Conservation (phyloP, 2,113 vertebrate genomes). For the Cheirogaleus medius region DNA sequence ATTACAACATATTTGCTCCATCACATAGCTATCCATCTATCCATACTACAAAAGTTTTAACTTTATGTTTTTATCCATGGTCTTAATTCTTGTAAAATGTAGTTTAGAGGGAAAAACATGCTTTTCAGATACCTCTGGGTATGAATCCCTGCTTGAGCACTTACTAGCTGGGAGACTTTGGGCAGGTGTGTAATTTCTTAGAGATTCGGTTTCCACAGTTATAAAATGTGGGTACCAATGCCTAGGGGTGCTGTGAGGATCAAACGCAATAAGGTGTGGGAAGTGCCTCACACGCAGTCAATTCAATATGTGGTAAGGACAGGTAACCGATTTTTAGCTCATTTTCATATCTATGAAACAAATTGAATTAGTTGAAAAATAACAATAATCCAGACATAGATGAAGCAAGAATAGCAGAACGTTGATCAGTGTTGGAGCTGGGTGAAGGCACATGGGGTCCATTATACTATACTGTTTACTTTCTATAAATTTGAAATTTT, state of each 20-base stretch:
- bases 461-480: neutral
- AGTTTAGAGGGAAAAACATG: neutral
- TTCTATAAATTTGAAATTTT: neutral
- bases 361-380: neutral
- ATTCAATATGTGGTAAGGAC: neutral
- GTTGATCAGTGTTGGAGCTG: neutral
- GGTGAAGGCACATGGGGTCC: neutral
- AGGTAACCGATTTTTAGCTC: neutral
- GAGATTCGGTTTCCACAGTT: neutral
- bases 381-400: neutral
- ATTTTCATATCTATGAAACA: neutral
- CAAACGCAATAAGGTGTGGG: neutral
- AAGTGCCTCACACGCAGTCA: neutral
- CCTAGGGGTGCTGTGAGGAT: neutral
- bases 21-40: neutral
- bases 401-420: neutral
- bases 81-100: neutral
- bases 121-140: neutral
- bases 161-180: neutral
- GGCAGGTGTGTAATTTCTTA: neutral
- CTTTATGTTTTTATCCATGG: neutral
- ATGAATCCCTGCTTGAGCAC: neutral
- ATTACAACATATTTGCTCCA: neutral
- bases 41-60: neutral
- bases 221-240: neutral